Base-by-base conservation (phyloP, 1,140 invertebrate species). In the Aphelinus certus region DNA sequence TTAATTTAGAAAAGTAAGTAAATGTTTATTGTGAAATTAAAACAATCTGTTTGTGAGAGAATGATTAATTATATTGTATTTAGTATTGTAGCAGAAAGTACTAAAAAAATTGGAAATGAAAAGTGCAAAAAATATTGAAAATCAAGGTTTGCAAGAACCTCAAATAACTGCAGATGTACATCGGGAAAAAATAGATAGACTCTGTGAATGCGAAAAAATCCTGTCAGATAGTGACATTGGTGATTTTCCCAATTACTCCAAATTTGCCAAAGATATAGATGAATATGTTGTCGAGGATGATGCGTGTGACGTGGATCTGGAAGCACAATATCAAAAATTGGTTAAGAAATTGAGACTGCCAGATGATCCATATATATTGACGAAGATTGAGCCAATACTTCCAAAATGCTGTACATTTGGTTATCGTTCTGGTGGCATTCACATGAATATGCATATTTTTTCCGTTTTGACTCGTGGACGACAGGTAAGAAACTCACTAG, bases 391-490 rank as follows among this genome's bases (percentile, higher is more conserved):
- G n/a, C 77, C 83, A 0, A 80, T 79, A 4, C 76, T 87, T 48
- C 80, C 82, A 3, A 4, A 77, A 3, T 82, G 80, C 48, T 48
- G 82, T 0, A 83, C 83, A 56, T 87, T 83, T 47, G 80, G 80
- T 3, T 66, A 84, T 5, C 79, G 81, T 5, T 82, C 84, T 4
- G 86, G 87, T 0, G 48, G 71, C 3, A 82, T 80, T 49, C 84
- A 87, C 55, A 75, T 83, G 3, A 78, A 82, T 5, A 81, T 84
- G 80, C 6, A 69, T 0, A 82, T 82, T 43, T 88, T 87, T 76
- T 82, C 85, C n/a, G 82, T 83, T 1, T 71, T 87, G 7, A 84
- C 86, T 3, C 81, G 85, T 60, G 84, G 86, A 7, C 78, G 82
- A 70, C 86, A 87, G 80, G 86, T 87, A 80, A 79, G 26, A 26